phyloP scores from a whole-genome alignment of 2,888 invertebrate species.

The Caradrina kadenii region DNA sequence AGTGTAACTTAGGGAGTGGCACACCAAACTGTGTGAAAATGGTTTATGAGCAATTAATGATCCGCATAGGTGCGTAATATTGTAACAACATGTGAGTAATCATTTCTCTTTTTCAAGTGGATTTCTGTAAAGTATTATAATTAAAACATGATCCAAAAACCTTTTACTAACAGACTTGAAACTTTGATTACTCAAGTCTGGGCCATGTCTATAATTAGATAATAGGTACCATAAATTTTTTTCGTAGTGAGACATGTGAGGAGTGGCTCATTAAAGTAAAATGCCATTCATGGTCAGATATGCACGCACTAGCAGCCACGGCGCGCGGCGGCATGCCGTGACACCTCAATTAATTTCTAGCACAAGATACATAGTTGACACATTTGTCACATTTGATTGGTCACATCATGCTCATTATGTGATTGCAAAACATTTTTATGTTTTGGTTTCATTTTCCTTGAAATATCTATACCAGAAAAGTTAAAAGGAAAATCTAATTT shows the following conservation, averaged over 20 bases:
- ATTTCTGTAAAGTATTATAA: neutral
- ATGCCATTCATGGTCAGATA: constrained; percentile 62
- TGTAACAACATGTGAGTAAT: neutral
- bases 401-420: constrained; percentile 43
- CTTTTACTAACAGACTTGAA: constrained; percentile 1
- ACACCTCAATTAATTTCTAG: constrained; percentile 65
- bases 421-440: constrained; percentile 39
- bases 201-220: constrained; percentile 2
- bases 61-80: constrained; percentile 1
- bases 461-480: constrained; percentile 24
- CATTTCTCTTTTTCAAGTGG: neutral
- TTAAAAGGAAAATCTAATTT: constrained; percentile 18
- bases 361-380: constrained; percentile 64
- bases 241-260: constrained; percentile 36
- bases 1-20: constrained; percentile 1
- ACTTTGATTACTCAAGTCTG: neutral
- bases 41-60: neutral
- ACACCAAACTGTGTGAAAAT: neutral
- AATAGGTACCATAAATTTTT: constrained; percentile 18
- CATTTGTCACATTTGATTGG: constrained; percentile 59
- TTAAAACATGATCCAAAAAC: neutral
- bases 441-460: constrained; percentile 51
- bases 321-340: constrained; percentile 59
- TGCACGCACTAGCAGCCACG: constrained; percentile 65
- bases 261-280: constrained; percentile 60